Evolutionary conservation across 2,888 invertebrate species (phyloP).

Genomic region (Acleris literana): DNA sequence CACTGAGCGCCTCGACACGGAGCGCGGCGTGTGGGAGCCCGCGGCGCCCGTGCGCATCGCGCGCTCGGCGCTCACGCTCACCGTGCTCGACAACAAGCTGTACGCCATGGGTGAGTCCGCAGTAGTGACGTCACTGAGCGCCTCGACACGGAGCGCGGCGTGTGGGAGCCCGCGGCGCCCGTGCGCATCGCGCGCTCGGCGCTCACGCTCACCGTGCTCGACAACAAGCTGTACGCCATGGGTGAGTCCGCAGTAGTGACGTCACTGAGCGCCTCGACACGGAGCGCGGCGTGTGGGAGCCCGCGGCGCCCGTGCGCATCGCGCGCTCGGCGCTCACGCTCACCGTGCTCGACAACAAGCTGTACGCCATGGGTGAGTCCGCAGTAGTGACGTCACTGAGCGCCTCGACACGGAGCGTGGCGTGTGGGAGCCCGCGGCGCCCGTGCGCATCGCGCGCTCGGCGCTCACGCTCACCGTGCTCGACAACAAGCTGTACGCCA

Average conservation of each 20-base stretch:
- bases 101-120: slow-evolving; percentile 90
- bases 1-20: slow-evolving; percentile 91
- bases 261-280: slow-evolving; percentile 90
- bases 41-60: slow-evolving; percentile 90
- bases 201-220: slow-evolving; percentile 92
- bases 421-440: slow-evolving; percentile 89
- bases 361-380: slow-evolving; percentile 92
- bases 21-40: slow-evolving; percentile 90
- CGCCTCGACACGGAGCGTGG: slow-evolving; percentile 92
- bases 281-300: slow-evolving; percentile 91
- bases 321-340: slow-evolving; percentile 95
- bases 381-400: slow-evolving; percentile 70
- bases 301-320: slow-evolving; percentile 88
- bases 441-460: slow-evolving; percentile 91
- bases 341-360: slow-evolving; percentile 92
- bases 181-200: slow-evolving; percentile 94
- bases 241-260: slow-evolving; percentile 71
- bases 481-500: slow-evolving; percentile 94
- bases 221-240: slow-evolving; percentile 94
- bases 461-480: slow-evolving; percentile 94
- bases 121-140: slow-evolving; percentile 76
- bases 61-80: slow-evolving; percentile 93
- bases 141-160: slow-evolving; percentile 92
- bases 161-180: slow-evolving; percentile 90
- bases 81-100: slow-evolving; percentile 92